These are phyloP conservation scores for Acheta domesticus DNA, from an alignment of 2,888 invertebrate genomes.

Conservation along the genomic window DNA sequence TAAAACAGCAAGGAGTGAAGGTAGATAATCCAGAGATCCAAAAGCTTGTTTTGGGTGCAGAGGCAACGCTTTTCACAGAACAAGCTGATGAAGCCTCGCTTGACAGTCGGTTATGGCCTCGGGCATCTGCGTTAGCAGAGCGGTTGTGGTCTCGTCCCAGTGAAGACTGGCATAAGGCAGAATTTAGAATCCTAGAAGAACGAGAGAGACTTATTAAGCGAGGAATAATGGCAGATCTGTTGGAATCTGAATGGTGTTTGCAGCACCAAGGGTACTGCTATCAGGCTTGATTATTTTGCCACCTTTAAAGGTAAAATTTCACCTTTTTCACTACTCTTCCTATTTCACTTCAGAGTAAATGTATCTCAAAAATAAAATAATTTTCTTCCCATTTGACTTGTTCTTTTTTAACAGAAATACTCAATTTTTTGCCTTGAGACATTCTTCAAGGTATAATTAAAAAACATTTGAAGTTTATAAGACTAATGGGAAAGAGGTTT, in stretches of 20 bases:
- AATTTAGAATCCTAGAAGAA: slow-evolving; percentile 65
- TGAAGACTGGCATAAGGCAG: slow-evolving; percentile 64
- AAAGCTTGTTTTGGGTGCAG: slow-evolving; percentile 62
- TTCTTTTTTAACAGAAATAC: too few species aligned
- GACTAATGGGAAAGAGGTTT: too few species aligned
- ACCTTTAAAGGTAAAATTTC: too few species aligned
- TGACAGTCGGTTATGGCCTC: slow-evolving; percentile 76
- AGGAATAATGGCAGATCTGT: slow-evolving; percentile 68
- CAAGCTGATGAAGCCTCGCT: slow-evolving; percentile 67
- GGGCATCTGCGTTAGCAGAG: slow-evolving; percentile 80
- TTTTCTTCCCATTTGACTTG: too few species aligned
- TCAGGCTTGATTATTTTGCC: background rate
- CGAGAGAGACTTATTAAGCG: slow-evolving; percentile 68
- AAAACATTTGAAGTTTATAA: too few species aligned
- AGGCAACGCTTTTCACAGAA: slow-evolving; percentile 84
- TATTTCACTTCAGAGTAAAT: too few species aligned
- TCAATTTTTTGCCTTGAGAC: too few species aligned
- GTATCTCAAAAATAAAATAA: too few species aligned
- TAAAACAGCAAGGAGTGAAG: slow-evolving; percentile 40
- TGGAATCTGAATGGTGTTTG: slow-evolving; percentile 82
- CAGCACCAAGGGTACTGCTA: slow-evolving; percentile 59
- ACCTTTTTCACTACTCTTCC: too few species aligned
- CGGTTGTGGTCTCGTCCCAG: slow-evolving; percentile 70
- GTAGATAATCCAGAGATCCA: slow-evolving; percentile 50
- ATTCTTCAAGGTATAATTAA: too few species aligned